These are phyloP conservation scores for Coecobrya sp. DNA, from an alignment of 2,888 invertebrate genomes.

Conservation along the genomic window DNA sequence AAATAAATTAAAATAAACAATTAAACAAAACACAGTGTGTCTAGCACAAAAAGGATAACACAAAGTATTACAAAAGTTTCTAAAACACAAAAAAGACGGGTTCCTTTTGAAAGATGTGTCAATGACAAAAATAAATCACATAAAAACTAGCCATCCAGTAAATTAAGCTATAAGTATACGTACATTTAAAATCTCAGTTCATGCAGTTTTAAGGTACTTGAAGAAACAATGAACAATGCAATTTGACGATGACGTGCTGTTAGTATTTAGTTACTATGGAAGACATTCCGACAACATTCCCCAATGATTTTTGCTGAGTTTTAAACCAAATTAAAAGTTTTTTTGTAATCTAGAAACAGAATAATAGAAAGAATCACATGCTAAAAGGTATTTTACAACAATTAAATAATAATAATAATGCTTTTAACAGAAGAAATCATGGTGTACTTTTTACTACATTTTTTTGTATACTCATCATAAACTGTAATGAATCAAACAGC, in stretches of 20 bases:
- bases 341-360: constrained; percentile 30
- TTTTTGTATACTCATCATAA: too few species aligned
- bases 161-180: neutral
- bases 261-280: constrained; percentile 21
- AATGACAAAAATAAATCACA: neutral
- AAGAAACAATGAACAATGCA: neutral
- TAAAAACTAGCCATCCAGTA: neutral
- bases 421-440: too few species aligned
- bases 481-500: too few species aligned
- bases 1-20: neutral
- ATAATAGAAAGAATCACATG: constrained; percentile 42
- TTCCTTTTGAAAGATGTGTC: neutral
- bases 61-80: neutral
- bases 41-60: neutral
- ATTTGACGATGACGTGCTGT: constrained; percentile 3
- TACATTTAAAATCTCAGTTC: constrained; percentile 26
- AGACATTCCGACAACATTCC: constrained; percentile 38
- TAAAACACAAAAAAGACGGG: neutral
- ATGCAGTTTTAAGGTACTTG: constrained; percentile 27
- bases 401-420: too few species aligned
- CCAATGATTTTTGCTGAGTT: constrained; percentile 14
- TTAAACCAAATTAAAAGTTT: constrained; percentile 16
- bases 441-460: too few species aligned
- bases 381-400: too few species aligned
- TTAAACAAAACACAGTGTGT: neutral